Percentiles rank a stretch among this genome's conserved stretches.
phyloP scores from a whole-genome alignment of 2,888 invertebrate species.

The Hofmannophila pseudospretella region DNA sequence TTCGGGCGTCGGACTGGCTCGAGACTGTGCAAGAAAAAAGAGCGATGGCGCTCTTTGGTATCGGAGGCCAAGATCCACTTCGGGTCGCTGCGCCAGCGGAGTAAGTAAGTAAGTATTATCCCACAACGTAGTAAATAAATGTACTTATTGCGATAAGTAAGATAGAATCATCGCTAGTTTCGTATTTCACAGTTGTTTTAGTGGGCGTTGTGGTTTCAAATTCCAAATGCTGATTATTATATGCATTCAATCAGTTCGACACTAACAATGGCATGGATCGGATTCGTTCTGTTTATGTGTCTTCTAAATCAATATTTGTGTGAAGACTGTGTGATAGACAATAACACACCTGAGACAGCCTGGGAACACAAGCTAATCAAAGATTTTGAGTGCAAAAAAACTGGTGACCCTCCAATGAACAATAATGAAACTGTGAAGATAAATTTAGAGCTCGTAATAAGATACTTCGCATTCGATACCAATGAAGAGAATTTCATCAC shows the following conservation, averaged over 20 bases:
- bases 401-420: slow-evolving; percentile 9
- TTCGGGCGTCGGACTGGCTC: no score
- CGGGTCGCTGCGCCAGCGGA: no score
- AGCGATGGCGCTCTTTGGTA: no score
- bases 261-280: background rate
- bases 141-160: no score
- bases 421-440: slow-evolving; percentile 13
- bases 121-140: no score
- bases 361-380: slow-evolving; percentile 23
- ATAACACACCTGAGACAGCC: background rate
- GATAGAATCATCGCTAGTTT: no score
- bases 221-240: background rate
- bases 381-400: slow-evolving; percentile 8
- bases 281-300: background rate
- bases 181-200: no score
- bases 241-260: background rate
- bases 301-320: background rate
- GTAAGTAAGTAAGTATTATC: no score
- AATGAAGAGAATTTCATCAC: slow-evolving; percentile 24
- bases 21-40: no score
- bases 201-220: background rate
- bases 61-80: no score
- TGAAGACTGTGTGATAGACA: slow-evolving; percentile 3
- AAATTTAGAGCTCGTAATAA: slow-evolving; percentile 21
- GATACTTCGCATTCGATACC: slow-evolving; percentile 27